Evolutionary conservation across 2,113 vertebrate genomes (phyloP), one percentile per base, ranked within the genome.

Genomic region (Psittacula cyanocephala): DNA sequence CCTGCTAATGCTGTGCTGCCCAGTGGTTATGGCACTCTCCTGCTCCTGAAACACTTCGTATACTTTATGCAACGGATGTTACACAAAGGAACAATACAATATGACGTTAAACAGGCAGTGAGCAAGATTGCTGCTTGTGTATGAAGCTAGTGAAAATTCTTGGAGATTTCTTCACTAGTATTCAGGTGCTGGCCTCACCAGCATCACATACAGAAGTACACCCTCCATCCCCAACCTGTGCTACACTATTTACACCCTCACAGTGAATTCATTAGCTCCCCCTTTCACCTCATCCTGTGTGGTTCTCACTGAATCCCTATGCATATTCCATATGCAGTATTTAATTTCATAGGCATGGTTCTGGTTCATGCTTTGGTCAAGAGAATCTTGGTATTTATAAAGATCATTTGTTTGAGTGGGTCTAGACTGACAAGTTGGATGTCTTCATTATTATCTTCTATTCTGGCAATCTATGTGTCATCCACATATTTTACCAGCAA

Each of bases 21-120:
- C 14, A 5, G 15, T 0, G 1, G 25, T 35, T 28, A 39, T 0
- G 0, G 23, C 35, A 27, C n/a, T 57, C 41, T 50, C 2, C 39
- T 25, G 22, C 59, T 70, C 37, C 64, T 67, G 22, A 35, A 78
- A 62, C 18, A 52, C 5, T 13, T 52, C 2, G 0, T 4, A 3
- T 15, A 8, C 46, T 69, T 88, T 43, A 13, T n/a, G 22, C 46
- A 35, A 11, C 19, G 31, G 20, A 7, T 49, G 49, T 43, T 31
- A 39, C 13, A 9, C 17, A 72, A 55, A 53, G 13, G 3, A 22
- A 29, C 28, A 67, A 35, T 5, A 39, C 52, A 33, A 15, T 9
- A 10, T 6, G 29, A 33, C 24, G n/a, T 78, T 28, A 17, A 57
- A 57, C 8, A 55, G 39, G 17, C 20, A 5, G 1, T 31, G 60